Percentiles rank a stretch among this genome's conserved stretches.
Evolutionary conservation across 2,888 invertebrate genomes (phyloP).

Genomic region (Phymatocera aterrima): DNA sequence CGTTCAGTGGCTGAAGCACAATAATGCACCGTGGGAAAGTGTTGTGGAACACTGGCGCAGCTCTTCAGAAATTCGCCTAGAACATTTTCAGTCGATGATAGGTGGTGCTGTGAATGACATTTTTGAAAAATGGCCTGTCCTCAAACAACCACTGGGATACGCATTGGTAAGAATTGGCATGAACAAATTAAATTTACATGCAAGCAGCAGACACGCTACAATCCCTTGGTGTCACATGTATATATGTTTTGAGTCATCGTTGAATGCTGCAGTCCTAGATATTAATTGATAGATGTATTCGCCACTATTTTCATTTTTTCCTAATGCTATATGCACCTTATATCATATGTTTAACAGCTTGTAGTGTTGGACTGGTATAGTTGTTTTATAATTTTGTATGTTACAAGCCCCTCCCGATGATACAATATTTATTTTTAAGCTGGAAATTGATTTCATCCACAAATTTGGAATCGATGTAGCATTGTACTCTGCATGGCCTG

Average conservation of each 20-base stretch:
- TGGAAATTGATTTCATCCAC: slow-evolving; percentile 42
- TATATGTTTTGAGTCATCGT: no score
- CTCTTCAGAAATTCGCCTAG: slow-evolving; percentile 2
- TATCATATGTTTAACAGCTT: neutral
- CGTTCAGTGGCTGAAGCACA: neutral
- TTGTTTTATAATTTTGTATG: neutral
- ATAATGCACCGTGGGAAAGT: neutral
- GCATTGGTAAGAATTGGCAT: slow-evolving; percentile 33
- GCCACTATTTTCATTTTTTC: neutral
- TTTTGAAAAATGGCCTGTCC: no score
- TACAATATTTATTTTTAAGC: neutral
- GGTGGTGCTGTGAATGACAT: slow-evolving; percentile 46
- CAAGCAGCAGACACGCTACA: neutral
- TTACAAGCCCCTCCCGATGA: neutral
- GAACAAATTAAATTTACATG: neutral
- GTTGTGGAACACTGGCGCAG: slow-evolving; percentile 36
- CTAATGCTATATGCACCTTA: neutral
- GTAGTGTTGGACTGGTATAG: neutral
- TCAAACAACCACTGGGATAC: slow-evolving; percentile 45
- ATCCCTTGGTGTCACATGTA: neutral
- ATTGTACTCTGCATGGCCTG: no score
- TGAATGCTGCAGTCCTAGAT: neutral
- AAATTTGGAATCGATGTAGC: slow-evolving; percentile 2
- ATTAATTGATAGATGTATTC: neutral
- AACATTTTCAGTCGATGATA: slow-evolving; percentile 17